Conservation (phyloP, 2,113 vertebrate species). For the Ceratotherium simum region DNA sequence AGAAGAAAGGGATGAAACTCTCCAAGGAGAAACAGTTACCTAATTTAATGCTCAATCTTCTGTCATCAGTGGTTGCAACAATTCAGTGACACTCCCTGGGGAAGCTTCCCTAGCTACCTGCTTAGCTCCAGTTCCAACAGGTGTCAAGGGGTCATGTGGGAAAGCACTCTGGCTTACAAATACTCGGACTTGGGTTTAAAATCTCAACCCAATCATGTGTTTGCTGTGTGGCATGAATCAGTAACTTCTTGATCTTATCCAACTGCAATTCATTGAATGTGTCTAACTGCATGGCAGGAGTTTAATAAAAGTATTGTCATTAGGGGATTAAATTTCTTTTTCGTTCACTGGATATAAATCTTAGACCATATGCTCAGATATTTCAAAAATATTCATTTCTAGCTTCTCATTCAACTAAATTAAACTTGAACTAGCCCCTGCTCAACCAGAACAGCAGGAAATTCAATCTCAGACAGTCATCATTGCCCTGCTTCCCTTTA, state of each 20-base stretch:
- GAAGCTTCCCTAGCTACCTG: neutral
- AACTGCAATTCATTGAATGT: neutral
- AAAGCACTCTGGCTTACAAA: neutral
- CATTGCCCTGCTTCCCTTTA: neutral
- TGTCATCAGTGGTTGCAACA: neutral
- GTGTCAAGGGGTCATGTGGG: neutral
- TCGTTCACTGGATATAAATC: neutral
- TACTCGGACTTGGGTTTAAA: neutral
- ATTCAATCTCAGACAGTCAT: neutral
- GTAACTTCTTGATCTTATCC: neutral
- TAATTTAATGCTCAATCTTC: neutral
- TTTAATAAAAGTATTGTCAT: neutral
- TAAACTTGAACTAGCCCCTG: neutral
- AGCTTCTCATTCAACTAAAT: slow-evolving; percentile 31
- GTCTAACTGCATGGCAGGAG: neutral
- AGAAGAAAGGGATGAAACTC: neutral
- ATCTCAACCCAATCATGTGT: neutral
- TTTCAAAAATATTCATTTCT: slow-evolving; percentile 43
- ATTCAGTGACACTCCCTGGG: neutral
- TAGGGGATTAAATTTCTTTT: neutral
- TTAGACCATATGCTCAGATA: neutral
- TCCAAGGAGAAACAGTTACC: neutral
- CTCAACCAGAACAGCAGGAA: neutral
- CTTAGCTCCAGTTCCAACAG: neutral
- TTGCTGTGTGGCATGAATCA: neutral